A percentile compares a stretch with the other conserved stretches of the same genome.
These are phyloP conservation scores for Stegodyphus mimosarum DNA, from an alignment of 1,140 invertebrate species.

Conservation along the genomic window DNA sequence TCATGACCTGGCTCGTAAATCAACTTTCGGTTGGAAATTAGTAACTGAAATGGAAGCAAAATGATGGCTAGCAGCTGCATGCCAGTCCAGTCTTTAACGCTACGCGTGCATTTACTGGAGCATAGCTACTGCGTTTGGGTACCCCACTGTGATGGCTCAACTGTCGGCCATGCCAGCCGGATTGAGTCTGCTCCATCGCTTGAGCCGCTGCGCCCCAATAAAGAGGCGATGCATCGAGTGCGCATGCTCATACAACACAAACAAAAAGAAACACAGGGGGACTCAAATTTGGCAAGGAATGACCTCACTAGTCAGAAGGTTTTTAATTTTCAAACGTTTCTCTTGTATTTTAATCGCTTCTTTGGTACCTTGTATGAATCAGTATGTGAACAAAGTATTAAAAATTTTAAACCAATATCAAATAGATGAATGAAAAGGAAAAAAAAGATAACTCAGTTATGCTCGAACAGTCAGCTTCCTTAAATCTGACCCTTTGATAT, in stretches of 20 bases:
- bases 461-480: no score
- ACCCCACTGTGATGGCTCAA: conserved; percentile 4
- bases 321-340: no score
- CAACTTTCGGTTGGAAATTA: background rate
- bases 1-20: conserved; percentile 14
- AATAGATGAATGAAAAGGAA: no score
- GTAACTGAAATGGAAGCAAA: background rate
- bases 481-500: no score
- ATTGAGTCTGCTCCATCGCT: conserved; percentile 32
- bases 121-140: background rate
- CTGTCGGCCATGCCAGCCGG: conserved; percentile 31
- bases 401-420: no score
- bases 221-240: conserved; percentile 9
- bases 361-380: no score
- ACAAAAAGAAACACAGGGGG: no score
- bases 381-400: no score
- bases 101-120: background rate
- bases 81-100: background rate
- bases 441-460: no score
- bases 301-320: no score
- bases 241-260: background rate
- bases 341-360: no score
- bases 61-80: background rate
- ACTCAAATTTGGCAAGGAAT: no score
- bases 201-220: conserved; percentile 25